Percentiles rank a stretch among this genome's conserved stretches.
Evolutionary conservation across 2,888 invertebrate genomes (phyloP).

Genomic region (Apotomis betuletana): DNA sequence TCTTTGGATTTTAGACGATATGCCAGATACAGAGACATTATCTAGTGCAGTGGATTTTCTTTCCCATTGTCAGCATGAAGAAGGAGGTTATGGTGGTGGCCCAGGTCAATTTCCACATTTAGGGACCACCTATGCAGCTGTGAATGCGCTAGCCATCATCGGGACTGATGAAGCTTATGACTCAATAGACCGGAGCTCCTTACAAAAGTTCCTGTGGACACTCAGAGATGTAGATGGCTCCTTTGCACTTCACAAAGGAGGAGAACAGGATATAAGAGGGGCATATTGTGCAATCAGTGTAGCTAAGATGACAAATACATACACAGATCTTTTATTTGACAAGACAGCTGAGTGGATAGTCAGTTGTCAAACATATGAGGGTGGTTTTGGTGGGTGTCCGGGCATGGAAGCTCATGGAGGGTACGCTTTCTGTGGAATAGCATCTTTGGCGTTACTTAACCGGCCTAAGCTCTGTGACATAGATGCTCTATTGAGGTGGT

Average conservation of each 20-base stretch:
- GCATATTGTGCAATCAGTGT: constrained; percentile 98
- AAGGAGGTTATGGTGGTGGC: constrained; percentile 97
- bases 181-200: constrained; percentile 90
- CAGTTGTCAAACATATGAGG: constrained; percentile 99
- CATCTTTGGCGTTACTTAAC: constrained; percentile 92
- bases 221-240: constrained; percentile 94
- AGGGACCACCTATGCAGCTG: constrained; percentile 98
- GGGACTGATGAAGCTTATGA: constrained; percentile 93
- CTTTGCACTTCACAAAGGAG: constrained; percentile 94
- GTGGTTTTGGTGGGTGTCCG: constrained; percentile 95
- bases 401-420: constrained; percentile 99
- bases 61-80: constrained; percentile 87
- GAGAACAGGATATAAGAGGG: constrained; percentile 97
- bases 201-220: constrained; percentile 90
- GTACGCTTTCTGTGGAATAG: constrained; percentile 99
- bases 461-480: constrained; percentile 89
- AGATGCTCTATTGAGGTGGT: constrained; percentile 92
- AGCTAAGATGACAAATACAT: constrained; percentile 92
- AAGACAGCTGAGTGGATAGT: constrained; percentile 96
- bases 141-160: constrained; percentile 95
- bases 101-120: constrained; percentile 96
- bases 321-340: constrained; percentile 89
- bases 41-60: constrained; percentile 71
- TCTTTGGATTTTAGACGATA: constrained; percentile 86
- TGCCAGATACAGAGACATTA: constrained; percentile 73